Conservation (phyloP, 2,888 invertebrate species). For the Acanthosepion pharaonis region DNA sequence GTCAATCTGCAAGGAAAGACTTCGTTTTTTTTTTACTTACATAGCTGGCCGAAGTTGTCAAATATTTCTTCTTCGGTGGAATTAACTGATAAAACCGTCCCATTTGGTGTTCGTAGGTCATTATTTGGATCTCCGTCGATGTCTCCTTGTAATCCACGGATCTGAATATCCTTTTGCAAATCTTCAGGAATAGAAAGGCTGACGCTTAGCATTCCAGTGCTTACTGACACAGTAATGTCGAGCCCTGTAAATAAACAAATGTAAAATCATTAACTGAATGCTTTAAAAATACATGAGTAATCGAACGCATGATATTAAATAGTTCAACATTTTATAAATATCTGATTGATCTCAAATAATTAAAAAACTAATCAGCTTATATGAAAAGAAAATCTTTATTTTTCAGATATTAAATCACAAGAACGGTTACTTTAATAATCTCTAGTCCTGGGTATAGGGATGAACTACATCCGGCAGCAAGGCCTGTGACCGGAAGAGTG, state of each 20-base stretch:
- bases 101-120: constrained; percentile 35
- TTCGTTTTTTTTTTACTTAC: not conserved
- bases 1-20: too few species aligned
- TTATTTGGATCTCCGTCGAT: not conserved
- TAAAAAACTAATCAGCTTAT: not conserved
- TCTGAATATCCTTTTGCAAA: not conserved
- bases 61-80: constrained; percentile 38
- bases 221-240: not conserved
- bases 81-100: not conserved
- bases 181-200: not conserved
- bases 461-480: too few species aligned
- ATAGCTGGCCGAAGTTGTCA: constrained; percentile 35
- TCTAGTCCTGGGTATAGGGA: too few species aligned
- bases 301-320: too few species aligned
- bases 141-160: not conserved
- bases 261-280: too few species aligned
- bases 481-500: too few species aligned
- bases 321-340: too few species aligned
- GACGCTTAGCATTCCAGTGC: not conserved
- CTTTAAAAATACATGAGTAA: too few species aligned
- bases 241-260: constrained; percentile 37
- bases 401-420: not conserved
- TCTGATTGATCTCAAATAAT: too few species aligned
- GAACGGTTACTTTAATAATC: too few species aligned
- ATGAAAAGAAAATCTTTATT: not conserved